Percentiles rank a stretch among this genome's conserved stretches.
Conservation (phyloP, 2,113 vertebrate species). For the human region DNA sequence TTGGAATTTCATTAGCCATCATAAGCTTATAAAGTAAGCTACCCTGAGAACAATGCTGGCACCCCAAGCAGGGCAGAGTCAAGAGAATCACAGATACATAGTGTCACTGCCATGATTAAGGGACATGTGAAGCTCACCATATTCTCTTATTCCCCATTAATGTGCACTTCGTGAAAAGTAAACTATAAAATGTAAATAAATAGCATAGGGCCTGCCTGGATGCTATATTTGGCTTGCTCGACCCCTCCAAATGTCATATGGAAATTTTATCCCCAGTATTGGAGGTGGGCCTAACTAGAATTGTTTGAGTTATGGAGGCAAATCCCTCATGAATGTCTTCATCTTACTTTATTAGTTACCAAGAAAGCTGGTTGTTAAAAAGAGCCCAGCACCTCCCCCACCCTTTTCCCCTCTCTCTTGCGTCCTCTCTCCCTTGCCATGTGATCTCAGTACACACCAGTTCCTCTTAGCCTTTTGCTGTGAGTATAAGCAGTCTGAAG, state of each 20-base stretch:
- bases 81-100: neutral
- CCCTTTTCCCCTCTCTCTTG: neutral
- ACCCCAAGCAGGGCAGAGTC: neutral
- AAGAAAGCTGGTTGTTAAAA: neutral
- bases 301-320: neutral
- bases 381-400: neutral
- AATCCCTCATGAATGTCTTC: neutral
- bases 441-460: neutral
- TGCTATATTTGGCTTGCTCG: neutral
- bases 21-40: neutral
- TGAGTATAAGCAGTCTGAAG: neutral
- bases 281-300: neutral
- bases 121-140: neutral
- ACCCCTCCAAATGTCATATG: neutral
- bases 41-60: neutral
- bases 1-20: neutral
- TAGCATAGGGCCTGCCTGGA: neutral
- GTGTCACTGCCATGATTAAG: neutral
- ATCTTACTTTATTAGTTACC: neutral
- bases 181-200: neutral
- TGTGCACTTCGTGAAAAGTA: neutral
- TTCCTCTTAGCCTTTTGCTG: neutral
- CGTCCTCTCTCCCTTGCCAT: neutral
- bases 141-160: neutral
- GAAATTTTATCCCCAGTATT: neutral